These are phyloP conservation scores for Drosophila pruinosa DNA, from an alignment of 1,140 invertebrate species.

Conservation along the genomic window DNA sequence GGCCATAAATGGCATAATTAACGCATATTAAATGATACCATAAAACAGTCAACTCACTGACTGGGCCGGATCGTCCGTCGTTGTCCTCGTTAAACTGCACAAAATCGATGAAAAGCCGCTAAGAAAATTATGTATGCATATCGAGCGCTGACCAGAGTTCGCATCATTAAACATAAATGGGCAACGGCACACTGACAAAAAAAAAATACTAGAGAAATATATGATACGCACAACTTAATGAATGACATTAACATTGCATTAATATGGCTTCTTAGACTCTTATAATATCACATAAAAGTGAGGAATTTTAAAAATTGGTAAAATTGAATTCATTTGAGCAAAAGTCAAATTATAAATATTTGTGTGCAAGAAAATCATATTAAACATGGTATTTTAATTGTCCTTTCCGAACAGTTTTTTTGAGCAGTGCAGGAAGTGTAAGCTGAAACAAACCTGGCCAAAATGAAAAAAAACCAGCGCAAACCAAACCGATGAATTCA, in stretches of 20 bases:
- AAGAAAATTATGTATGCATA: constrained; percentile 58
- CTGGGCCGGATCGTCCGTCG: neutral
- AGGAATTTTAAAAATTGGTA: too few species aligned
- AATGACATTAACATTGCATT: too few species aligned
- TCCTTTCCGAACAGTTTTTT: neutral
- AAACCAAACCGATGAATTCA: constrained; percentile 2
- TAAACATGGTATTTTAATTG: neutral
- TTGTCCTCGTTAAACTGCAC: constrained; percentile 46
- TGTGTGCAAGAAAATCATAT: too few species aligned
- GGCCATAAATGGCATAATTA: constrained; percentile 76
- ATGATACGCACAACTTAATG: too few species aligned
- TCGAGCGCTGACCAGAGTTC: neutral
- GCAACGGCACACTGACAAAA: neutral
- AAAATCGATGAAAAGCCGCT: constrained; percentile 52
- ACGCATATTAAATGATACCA: constrained; percentile 76
- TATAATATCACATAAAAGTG: too few species aligned
- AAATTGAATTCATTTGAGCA: too few species aligned
- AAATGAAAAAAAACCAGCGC: neutral
- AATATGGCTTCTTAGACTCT: too few species aligned
- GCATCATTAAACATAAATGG: constrained; percentile 30
- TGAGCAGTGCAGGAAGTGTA: constrained; percentile 36
- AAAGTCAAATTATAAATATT: too few species aligned
- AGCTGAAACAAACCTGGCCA: neutral
- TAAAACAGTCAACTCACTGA: constrained; percentile 52
- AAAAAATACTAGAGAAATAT: too few species aligned